These are phyloP conservation scores for Orthonyx spaldingii DNA, from an alignment of 2,113 vertebrate species.

Conservation along the genomic window DNA sequence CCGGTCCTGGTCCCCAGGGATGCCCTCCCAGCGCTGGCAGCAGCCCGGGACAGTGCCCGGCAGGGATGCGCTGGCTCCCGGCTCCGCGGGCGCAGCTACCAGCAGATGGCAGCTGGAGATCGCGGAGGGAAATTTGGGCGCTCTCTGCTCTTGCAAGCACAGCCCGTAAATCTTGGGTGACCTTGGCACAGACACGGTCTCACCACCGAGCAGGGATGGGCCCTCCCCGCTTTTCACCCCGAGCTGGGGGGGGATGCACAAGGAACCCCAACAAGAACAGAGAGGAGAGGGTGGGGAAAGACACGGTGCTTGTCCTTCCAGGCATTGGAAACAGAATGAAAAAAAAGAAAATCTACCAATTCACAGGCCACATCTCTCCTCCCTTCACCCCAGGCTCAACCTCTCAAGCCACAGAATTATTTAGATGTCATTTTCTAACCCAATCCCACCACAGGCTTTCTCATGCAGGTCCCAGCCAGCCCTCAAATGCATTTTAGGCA, in stretches of 20 bases:
- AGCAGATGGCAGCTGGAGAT: constrained; percentile 66
- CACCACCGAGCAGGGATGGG: accelerated
- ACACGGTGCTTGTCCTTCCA: accelerated
- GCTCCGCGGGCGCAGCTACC: neutral
- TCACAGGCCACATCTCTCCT: neutral
- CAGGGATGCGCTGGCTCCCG: accelerated
- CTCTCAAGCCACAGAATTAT: neutral
- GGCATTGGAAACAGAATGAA: accelerated
- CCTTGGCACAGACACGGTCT: neutral
- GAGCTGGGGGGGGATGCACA: accelerated
- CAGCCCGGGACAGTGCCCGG: neutral
- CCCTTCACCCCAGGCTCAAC: neutral
- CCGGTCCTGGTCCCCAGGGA: neutral
- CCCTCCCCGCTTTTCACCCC: accelerated
- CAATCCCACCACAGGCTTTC: neutral
- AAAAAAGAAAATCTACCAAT: neutral
- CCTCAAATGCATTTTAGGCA: neutral
- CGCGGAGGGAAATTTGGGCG: neutral
- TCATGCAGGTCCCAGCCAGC: neutral
- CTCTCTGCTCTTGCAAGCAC: accelerated
- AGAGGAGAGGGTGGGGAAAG: neutral
- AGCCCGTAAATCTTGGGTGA: neutral
- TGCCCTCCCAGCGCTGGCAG: neutral
- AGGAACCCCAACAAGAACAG: neutral
- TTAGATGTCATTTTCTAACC: neutral